A percentile compares a stretch with the other conserved stretches of the same genome.
Evolutionary conservation across 2,113 vertebrate genomes (phyloP).

Genomic region (Hemiprocne comata): DNA sequence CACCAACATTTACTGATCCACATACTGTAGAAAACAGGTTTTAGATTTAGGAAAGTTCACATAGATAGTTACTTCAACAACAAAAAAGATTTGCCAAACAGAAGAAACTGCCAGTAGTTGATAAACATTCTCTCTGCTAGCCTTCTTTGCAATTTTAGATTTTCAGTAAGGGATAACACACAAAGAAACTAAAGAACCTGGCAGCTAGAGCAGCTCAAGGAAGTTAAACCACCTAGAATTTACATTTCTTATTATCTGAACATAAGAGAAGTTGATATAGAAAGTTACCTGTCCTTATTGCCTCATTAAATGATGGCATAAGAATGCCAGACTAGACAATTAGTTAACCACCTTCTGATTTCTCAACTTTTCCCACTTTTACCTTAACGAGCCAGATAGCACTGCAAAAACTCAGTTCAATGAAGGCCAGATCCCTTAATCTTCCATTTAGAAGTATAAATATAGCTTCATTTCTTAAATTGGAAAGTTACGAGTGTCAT

Average conservation of each 20-base stretch:
- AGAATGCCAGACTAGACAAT: neutral
- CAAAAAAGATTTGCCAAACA: neutral
- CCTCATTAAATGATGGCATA: neutral
- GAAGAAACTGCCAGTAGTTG: neutral
- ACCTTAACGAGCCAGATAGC: neutral
- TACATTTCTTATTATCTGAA: neutral
- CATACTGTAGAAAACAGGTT: conserved; percentile 83
- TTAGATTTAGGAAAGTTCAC: neutral
- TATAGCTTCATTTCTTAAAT: neutral
- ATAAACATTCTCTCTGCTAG: neutral
- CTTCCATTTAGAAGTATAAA: neutral
- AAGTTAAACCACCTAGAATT: neutral
- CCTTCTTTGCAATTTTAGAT: neutral
- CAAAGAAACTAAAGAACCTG: neutral
- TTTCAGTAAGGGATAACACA: neutral
- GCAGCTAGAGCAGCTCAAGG: neutral
- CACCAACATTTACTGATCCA: conserved; percentile 85
- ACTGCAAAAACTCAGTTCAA: neutral
- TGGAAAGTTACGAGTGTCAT: neutral
- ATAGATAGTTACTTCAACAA: neutral
- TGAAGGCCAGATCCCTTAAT: neutral
- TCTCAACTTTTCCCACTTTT: neutral
- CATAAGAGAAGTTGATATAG: neutral
- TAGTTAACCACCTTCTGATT: neutral
- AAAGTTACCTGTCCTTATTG: neutral